A percentile compares a stretch with the other conserved stretches of the same genome.
phyloP scores from a whole-genome alignment of 2,797 vertebrate species.

The Megaceryle alcyon region DNA sequence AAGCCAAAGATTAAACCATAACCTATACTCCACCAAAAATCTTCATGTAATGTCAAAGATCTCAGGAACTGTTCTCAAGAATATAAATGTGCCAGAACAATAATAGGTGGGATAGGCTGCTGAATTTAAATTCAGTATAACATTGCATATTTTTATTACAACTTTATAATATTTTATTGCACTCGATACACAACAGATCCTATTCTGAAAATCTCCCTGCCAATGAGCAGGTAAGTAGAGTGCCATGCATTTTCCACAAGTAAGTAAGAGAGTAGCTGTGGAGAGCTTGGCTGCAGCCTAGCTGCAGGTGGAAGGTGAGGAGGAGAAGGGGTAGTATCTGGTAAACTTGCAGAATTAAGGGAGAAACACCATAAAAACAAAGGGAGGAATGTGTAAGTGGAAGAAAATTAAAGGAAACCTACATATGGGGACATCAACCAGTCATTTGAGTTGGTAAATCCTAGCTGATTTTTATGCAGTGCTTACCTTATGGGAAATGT shows the following conservation, averaged over 20 bases:
- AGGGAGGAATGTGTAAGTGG: not conserved
- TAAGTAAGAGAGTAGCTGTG: not conserved
- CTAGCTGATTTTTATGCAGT: not conserved
- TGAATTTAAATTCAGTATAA: not conserved
- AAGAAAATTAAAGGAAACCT: not conserved
- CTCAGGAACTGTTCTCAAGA: not conserved
- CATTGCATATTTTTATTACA: not conserved
- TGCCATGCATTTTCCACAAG: not conserved
- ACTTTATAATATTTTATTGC: not conserved
- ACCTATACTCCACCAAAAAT: not conserved
- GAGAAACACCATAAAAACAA: not conserved
- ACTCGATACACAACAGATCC: not conserved
- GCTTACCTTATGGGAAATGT: not conserved
- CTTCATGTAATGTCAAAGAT: not conserved
- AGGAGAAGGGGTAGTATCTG: not conserved
- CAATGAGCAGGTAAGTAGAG: not conserved
- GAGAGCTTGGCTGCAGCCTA: not conserved
- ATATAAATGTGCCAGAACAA: not conserved
- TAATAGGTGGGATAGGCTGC: not conserved
- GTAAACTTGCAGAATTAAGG: not conserved
- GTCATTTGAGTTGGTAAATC: not conserved
- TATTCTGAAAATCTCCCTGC: not conserved
- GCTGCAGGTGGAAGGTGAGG: not conserved
- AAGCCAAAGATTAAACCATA: not conserved
- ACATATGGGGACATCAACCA: not conserved